Percentiles rank a stretch among this genome's conserved stretches.
phyloP scores from a whole-genome alignment of 2,113 vertebrate genomes.

The Anguilla rostrata region DNA sequence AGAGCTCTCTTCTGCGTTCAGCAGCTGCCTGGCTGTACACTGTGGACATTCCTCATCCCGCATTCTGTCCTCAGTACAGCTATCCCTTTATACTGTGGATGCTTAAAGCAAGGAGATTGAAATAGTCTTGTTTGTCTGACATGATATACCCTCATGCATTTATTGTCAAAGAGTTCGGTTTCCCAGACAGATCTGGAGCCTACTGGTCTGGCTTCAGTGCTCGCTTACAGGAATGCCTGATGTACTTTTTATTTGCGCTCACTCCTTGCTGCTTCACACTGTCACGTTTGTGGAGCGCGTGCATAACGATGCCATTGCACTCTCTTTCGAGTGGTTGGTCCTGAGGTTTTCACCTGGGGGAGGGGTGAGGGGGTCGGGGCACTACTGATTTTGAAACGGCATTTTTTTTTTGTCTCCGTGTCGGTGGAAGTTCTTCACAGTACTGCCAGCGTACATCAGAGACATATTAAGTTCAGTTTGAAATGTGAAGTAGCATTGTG shows the following conservation, averaged over 20 bases:
- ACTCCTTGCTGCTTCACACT: constrained; percentile 24
- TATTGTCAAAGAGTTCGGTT: background rate
- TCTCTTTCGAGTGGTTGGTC: constrained; percentile 4
- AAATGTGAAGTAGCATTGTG: background rate
- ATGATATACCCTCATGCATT: background rate
- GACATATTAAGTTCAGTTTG: background rate
- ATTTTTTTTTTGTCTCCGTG: constrained; percentile 11
- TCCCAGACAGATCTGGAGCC: background rate
- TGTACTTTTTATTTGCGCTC: constrained; percentile 30
- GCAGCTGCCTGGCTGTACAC: background rate
- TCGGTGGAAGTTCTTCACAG: background rate
- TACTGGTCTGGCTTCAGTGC: background rate
- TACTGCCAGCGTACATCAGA: background rate
- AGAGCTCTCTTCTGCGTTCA: background rate
- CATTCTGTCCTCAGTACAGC: background rate
- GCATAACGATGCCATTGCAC: constrained; percentile 14
- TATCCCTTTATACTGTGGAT: background rate
- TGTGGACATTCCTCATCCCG: background rate
- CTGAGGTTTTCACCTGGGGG: constrained; percentile 15
- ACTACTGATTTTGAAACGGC: constrained; percentile 6
- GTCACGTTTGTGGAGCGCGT: constrained; percentile 13
- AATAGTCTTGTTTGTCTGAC: constrained; percentile 5
- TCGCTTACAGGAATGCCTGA: background rate
- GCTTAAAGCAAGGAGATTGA: background rate
- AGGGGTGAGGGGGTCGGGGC: background rate